Conservation (phyloP, 2,888 invertebrate genomes). For the Latheticus oryzae region DNA sequence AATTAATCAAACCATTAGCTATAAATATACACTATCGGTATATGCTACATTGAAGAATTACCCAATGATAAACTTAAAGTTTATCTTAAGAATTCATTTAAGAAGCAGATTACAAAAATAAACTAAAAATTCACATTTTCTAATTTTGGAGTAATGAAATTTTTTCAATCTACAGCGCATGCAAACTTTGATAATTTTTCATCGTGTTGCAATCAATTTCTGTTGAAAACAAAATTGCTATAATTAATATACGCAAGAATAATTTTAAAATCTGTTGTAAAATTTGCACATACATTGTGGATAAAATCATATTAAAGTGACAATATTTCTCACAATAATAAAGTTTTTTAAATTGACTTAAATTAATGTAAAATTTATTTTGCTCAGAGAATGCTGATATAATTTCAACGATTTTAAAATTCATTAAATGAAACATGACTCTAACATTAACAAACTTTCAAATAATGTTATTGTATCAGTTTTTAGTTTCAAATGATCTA, state of each 20-base stretch:
- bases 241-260: constrained; percentile 15
- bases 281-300: constrained; percentile 11
- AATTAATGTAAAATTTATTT: too few species aligned
- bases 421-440: constrained; percentile 4
- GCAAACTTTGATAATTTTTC: constrained; percentile 11
- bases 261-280: constrained; percentile 19
- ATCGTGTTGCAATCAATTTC: constrained; percentile 15
- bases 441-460: constrained; percentile 6
- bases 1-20: constrained; percentile 26
- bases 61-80: constrained; percentile 25
- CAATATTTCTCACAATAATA: constrained; percentile 10
- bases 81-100: constrained; percentile 26
- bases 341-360: constrained; percentile 6
- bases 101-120: constrained; percentile 13
- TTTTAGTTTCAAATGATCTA: too few species aligned
- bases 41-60: constrained; percentile 28
- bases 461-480: too few species aligned
- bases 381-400: too few species aligned
- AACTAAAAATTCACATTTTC: constrained; percentile 11
- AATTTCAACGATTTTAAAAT: constrained; percentile 2
- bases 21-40: constrained; percentile 20
- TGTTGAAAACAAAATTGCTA: constrained; percentile 13
- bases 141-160: constrained; percentile 14
- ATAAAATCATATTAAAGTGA: constrained; percentile 20
- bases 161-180: constrained; percentile 11